phyloP scores from a whole-genome alignment of 2,113 vertebrate species.

The Girardinichthys multiradiatus region DNA sequence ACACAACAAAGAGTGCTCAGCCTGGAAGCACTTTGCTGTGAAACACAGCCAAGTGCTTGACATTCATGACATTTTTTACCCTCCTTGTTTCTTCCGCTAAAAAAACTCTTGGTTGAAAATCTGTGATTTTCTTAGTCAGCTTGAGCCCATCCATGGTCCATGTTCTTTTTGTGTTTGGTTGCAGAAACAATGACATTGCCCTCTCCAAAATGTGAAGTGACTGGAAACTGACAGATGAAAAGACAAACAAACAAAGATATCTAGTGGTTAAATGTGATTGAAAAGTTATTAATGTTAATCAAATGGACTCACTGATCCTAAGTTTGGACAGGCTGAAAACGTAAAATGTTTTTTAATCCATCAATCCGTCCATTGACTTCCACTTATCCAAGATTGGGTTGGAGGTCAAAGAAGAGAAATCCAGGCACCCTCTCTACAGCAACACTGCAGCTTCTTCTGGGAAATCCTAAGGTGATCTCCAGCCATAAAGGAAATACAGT shows the following conservation, averaged over 20 bases:
- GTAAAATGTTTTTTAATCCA: neutral
- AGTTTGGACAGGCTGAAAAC: neutral
- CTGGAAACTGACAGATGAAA: neutral
- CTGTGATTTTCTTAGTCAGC: neutral
- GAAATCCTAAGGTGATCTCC: too few species aligned
- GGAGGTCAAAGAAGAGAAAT: neutral
- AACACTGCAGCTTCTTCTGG: too few species aligned
- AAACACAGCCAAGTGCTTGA: slow-evolving; percentile 47
- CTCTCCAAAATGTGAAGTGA: neutral
- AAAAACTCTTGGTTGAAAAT: slow-evolving; percentile 14
- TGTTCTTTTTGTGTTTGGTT: neutral
- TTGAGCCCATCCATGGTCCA: neutral
- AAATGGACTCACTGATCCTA: neutral
- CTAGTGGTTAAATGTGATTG: too few species aligned
- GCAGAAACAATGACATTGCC: neutral
- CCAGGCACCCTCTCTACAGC: too few species aligned
- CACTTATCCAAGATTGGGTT: neutral
- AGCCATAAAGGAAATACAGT: neutral
- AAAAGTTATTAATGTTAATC: too few species aligned
- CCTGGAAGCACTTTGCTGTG: slow-evolving; percentile 27
- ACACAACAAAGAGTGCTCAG: slow-evolving; percentile 54
- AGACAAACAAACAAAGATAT: too few species aligned
- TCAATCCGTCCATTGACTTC: neutral
- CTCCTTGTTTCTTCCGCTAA: slow-evolving; percentile 35
- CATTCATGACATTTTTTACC: slow-evolving; percentile 31